Conservation (phyloP, 2,113 vertebrate species). For the Trichechus manatus region DNA sequence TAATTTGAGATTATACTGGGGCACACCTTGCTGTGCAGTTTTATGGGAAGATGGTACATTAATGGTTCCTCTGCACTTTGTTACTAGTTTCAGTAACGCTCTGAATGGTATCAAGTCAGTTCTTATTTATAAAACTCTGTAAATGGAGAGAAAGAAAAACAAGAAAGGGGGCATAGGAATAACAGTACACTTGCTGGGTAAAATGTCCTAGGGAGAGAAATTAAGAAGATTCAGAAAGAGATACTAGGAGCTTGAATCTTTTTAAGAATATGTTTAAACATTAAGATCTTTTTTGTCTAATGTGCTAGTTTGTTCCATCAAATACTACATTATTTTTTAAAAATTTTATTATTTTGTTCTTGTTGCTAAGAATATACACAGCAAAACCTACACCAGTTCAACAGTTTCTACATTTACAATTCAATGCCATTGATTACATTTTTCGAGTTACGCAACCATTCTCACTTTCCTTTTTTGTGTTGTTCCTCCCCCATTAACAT, state of each 20-base stretch:
- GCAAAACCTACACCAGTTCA: background rate
- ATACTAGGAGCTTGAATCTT: background rate
- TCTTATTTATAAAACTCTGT: constrained; percentile 64
- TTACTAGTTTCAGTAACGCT: constrained; percentile 61
- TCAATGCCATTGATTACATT: background rate
- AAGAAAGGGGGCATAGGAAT: background rate
- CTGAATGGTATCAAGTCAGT: constrained; percentile 37
- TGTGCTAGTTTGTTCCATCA: background rate
- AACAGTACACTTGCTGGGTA: background rate
- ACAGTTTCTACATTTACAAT: background rate
- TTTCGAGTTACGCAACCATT: background rate
- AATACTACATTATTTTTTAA: background rate
- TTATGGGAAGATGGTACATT: constrained; percentile 55
- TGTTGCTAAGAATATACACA: background rate
- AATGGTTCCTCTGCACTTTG: constrained; percentile 53
- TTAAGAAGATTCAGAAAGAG: background rate
- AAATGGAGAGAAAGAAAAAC: constrained; percentile 17
- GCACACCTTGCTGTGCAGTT: constrained; percentile 15
- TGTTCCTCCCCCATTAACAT: background rate
- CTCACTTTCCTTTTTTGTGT: background rate
- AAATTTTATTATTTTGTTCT: too few relatives aligned
- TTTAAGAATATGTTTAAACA: constrained; percentile 33
- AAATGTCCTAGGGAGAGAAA: constrained; percentile 22
- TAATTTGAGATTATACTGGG: constrained; percentile 56
- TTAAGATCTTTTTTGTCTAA: background rate